Evolutionary conservation across 1,140 invertebrate species (phyloP), one percentile per base, ranked within the genome.

Genomic region (Campoletis sonorensis): DNA sequence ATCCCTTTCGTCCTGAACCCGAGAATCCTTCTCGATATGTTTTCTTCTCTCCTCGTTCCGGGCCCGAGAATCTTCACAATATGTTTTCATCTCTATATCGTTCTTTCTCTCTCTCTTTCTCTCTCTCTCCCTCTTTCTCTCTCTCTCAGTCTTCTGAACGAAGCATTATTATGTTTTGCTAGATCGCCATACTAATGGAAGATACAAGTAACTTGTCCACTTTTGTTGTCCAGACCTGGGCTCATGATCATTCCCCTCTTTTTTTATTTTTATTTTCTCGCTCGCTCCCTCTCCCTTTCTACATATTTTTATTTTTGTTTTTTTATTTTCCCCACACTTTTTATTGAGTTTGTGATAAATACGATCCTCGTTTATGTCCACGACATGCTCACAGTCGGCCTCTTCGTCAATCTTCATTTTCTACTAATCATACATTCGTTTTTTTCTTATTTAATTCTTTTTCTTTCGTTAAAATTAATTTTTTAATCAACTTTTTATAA

Each of bases 161-260:
- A 26, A 21, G 13, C 37, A 58, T 76, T 58, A 76, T 76, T 58
- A 76, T n/a, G 72, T 76, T 76, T 76, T 76, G 72, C 72, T 76
- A n/a, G 49, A 76, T 58, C 11, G 26, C 72, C 10, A 54, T 40
- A 23, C 51, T 11, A 27, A 27, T 27, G 10, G 3, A 40, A 58
- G 72, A 49, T 15, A 58, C 51, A 54, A 76, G 72, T 76, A 54
- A 54, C 72, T 76, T 76, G 72, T 76, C 72, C 72, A 58, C 51
- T 76, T 76, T 58, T 54, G 72, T 76, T 76, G 72, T 76, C 72
- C 72, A 40, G n/a, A 49, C 40, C 11, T 23, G 18, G 18, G 71
- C 40, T 21, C 13, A 73, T n/a, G 54, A 18, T 58, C 54, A 40
- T 73, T 26, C 71, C 33, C 51, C 51, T 45, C 71, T 23, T 73